Percentiles rank a stretch among this genome's conserved stretches.
These are phyloP conservation scores for Turritopsis dohrnii DNA, from an alignment of 30 jellyfish, hydroid and myxozoan species.

Conservation along the genomic window DNA sequence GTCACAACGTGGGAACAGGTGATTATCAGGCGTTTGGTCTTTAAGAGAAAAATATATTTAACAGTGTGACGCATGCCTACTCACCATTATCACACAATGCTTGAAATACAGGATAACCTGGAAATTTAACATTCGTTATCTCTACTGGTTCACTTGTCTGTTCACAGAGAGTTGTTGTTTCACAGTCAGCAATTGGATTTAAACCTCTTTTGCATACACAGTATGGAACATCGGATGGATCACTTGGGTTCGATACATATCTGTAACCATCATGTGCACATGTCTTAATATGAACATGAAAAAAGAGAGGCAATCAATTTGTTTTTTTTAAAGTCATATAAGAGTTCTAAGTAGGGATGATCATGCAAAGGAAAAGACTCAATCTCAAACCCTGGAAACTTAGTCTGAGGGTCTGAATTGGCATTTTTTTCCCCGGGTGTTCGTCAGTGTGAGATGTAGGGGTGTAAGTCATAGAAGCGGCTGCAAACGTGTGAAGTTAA, in stretches of 20 bases:
- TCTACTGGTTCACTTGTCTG: background rate
- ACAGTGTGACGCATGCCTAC: background rate
- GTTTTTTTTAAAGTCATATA: background rate
- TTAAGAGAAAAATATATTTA: background rate
- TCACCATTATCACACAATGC: background rate
- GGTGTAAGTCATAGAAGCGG: too few species aligned
- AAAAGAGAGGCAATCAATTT: background rate
- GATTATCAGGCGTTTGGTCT: background rate
- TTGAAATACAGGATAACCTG: background rate
- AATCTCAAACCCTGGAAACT: too few species aligned
- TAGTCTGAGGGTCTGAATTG: too few species aligned
- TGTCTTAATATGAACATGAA: background rate
- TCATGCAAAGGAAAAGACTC: too few species aligned
- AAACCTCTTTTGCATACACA: background rate
- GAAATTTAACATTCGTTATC: background rate
- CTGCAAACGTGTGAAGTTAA: too few species aligned
- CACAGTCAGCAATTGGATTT: background rate
- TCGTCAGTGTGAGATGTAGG: too few species aligned
- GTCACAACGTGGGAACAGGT: background rate
- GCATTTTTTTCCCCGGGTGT: too few species aligned
- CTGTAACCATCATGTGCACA: background rate
- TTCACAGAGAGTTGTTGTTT: background rate
- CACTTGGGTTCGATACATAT: background rate
- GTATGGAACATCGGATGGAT: background rate
- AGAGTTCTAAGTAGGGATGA: background rate